Percentiles rank a stretch among this genome's conserved stretches.
Evolutionary conservation across 2,888 invertebrate genomes (phyloP).

Genomic region (Hoplodrina blanda): DNA sequence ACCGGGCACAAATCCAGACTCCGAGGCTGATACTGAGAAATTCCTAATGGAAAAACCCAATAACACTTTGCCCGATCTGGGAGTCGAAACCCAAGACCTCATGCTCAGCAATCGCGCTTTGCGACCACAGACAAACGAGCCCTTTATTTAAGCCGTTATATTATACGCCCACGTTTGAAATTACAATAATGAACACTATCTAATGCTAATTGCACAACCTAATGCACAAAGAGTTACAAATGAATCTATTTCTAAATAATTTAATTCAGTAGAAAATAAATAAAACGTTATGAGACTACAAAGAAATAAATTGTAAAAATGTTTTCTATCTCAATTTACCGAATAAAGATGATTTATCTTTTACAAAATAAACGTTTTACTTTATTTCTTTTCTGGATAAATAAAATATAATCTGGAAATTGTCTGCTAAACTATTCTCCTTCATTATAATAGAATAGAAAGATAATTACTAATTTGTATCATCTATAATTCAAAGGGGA

Average conservation of each 20-base stretch:
- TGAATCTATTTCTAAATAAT: background rate
- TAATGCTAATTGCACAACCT: background rate
- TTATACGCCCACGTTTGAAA: no score
- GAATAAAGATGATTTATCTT: constrained; percentile 9
- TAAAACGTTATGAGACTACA: background rate
- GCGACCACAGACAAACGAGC: no score
- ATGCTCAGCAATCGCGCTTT: no score
- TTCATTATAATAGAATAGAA: constrained; percentile 49
- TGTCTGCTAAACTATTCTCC: constrained; percentile 25
- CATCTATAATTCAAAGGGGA: constrained; percentile 54
- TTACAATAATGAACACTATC: background rate
- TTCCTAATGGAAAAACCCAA: no score
- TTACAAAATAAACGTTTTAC: constrained; percentile 5
- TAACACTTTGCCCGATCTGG: no score
- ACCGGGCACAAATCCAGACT: no score
- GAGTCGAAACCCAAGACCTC: no score
- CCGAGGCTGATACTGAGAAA: no score
- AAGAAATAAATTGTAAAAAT: constrained; percentile 3
- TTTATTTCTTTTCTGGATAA: background rate
- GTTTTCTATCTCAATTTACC: constrained; percentile 6
- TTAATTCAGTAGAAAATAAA: background rate
- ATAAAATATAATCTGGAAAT: constrained; percentile 18
- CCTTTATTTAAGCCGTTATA: no score
- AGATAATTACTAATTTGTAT: constrained; percentile 64
- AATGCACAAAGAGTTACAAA: background rate